These are phyloP conservation scores for Anomalospiza imberbis DNA, from an alignment of 2,797 vertebrate genomes.

Conservation along the genomic window DNA sequence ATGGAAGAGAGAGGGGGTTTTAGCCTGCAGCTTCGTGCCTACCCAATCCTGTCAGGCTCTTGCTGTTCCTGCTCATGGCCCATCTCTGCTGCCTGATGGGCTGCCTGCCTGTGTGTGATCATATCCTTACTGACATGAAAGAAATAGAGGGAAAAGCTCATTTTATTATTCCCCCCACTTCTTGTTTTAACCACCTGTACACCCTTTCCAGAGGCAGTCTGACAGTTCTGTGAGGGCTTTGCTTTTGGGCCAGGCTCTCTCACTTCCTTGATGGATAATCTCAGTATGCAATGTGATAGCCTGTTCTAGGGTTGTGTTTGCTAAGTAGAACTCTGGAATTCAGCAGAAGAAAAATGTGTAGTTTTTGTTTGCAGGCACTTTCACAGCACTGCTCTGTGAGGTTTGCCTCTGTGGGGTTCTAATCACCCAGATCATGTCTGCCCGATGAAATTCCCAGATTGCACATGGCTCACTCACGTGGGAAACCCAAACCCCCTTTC, in stretches of 20 bases:
- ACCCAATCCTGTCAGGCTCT: neutral
- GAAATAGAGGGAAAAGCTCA: neutral
- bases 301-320: neutral
- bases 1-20: neutral
- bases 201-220: neutral
- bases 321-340: neutral
- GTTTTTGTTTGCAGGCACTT: neutral
- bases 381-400: neutral
- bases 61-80: neutral
- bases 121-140: neutral
- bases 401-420: neutral
- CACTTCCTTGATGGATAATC: conserved; percentile 15
- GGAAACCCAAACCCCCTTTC: neutral
- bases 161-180: neutral
- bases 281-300: conserved; percentile 5
- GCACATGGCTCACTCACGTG: neutral
- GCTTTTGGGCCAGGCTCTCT: neutral
- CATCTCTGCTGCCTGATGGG: neutral
- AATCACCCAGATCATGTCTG: fast-evolving
- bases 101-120: neutral
- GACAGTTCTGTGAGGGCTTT: neutral
- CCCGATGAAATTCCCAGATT: neutral
- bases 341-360: neutral
- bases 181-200: neutral
- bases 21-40: neutral